Percentiles rank a stretch among this genome's conserved stretches.
These are phyloP conservation scores for Drosophila burlai DNA, from an alignment of 1,140 invertebrate genomes.

Conservation along the genomic window DNA sequence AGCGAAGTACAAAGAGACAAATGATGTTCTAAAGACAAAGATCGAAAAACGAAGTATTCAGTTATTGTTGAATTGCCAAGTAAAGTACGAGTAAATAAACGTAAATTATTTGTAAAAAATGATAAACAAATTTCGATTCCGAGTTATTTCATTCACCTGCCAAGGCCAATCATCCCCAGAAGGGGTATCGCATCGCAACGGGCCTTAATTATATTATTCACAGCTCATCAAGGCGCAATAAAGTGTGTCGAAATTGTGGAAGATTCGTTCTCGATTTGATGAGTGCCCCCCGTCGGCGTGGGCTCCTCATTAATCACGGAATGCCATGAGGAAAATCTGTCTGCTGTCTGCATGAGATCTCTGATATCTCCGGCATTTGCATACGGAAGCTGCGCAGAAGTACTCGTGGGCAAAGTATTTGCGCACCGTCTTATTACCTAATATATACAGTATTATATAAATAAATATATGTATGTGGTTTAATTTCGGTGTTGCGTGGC, in stretches of 20 bases:
- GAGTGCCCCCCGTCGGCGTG: constrained; percentile 26
- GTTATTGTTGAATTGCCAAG: constrained; percentile 74
- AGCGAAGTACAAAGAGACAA: constrained; percentile 81
- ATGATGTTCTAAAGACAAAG: constrained; percentile 70
- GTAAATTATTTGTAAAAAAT: constrained; percentile 79
- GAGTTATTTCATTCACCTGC: constrained; percentile 63
- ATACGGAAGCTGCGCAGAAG: constrained; percentile 71
- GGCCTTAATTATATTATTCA: constrained; percentile 74
- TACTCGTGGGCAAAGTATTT: constrained; percentile 5
- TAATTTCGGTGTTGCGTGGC: constrained; percentile 42
- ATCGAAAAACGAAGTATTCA: constrained; percentile 60
- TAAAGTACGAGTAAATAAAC: constrained; percentile 75
- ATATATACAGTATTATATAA: background rate
- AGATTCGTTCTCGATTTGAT: constrained; percentile 68
- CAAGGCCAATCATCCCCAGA: constrained; percentile 50
- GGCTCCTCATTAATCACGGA: constrained; percentile 73
- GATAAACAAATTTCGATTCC: constrained; percentile 49
- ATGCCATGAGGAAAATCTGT: constrained; percentile 46
- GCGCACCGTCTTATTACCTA: constrained; percentile 23
- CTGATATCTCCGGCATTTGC: constrained; percentile 58
- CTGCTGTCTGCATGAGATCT: constrained; percentile 19
- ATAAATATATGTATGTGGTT: constrained; percentile 5
- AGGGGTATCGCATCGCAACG: constrained; percentile 36
- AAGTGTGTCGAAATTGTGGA: constrained; percentile 68
- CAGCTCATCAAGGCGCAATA: constrained; percentile 73